Base-by-base conservation (phyloP, 2,888 invertebrate species). In the Polydrusus cervinus region DNA sequence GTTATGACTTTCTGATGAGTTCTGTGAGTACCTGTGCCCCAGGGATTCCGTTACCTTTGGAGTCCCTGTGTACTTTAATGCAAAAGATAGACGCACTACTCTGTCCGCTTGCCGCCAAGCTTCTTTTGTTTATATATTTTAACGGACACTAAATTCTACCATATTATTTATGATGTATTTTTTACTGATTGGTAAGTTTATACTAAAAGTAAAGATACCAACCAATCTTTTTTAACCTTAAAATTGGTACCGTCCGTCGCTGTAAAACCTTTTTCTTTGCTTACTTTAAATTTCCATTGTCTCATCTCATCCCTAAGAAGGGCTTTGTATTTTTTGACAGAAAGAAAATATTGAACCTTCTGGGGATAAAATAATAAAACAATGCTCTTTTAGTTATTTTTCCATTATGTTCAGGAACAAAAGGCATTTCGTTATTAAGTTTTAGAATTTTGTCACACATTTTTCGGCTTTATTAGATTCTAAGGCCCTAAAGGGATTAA, bases 351-450 rank as follows among this genome's bases (percentile, higher is more conserved):
- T 55, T n/a, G 34, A 34, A 11, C 34, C 20, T 55, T 14, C 34
- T 34, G n/a, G 34, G 55, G 34, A 55, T 55, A 34, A 55, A 34
- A 51, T 51, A 51, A 18, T 51, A 51, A n/a, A 55, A 55, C 55
- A 34, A 9, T 55, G n/a, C 14, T 30, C 34, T 34, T 34, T 34
- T 14, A 55, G 55, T 55, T 55, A 55, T 14, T 55, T 55, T 55
- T 55, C 55, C 55, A 55, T 55, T 55, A 55, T 55, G 34, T 55
- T 55, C 34, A 47, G 8, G 55, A 55, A 55, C 34, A 55, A 55
- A 55, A 55, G 55, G 34, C 55, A 30, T 34, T 55, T 30, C 30
- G 55, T 55, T 55, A 55, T 55, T 55, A 55, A 34, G 34, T 34
- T 34, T 55, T 14, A 55, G 30, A 55, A 55, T 55, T 55, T 14